phyloP scores from a whole-genome alignment of 2,888 invertebrate genomes.

The Eristalinus sepulchralis region DNA sequence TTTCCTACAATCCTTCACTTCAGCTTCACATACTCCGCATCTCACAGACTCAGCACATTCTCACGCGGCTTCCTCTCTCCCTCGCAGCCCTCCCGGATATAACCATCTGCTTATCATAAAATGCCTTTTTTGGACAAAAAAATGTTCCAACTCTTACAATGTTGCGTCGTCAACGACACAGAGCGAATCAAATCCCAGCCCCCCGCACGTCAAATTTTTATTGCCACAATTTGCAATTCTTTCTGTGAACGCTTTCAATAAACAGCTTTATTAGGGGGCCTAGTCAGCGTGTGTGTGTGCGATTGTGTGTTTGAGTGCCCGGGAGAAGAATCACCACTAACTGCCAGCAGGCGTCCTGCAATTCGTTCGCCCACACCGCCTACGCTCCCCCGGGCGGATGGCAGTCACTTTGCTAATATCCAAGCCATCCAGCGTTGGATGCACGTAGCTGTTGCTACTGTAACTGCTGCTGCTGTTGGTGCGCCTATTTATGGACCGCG shows the following conservation, averaged over 20 bases:
- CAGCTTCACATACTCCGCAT: no score
- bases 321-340: constrained; percentile 18
- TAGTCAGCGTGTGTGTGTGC: background rate
- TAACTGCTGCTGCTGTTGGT: constrained; percentile 40
- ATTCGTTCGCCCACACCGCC: background rate
- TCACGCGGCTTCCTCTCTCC: no score
- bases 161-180: background rate
- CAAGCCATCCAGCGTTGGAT: constrained; percentile 13
- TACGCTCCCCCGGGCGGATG: constrained; percentile 24
- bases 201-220: background rate
- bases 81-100: background rate
- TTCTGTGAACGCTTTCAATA: constrained; percentile 15
- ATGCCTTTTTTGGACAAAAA: background rate
- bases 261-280: constrained; percentile 56
- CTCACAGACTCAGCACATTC: no score
- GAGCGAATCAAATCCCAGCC: background rate
- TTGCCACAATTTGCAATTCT: background rate
- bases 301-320: background rate
- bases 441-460: constrained; percentile 44
- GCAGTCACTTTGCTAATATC: constrained; percentile 63
- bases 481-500: constrained; percentile 65
- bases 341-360: constrained; percentile 59
- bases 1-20: no score
- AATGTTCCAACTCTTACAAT: background rate
- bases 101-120: background rate